Evolutionary conservation across 2,797 vertebrate genomes (phyloP).

Genomic region (Chrysocyon brachyurus): DNA sequence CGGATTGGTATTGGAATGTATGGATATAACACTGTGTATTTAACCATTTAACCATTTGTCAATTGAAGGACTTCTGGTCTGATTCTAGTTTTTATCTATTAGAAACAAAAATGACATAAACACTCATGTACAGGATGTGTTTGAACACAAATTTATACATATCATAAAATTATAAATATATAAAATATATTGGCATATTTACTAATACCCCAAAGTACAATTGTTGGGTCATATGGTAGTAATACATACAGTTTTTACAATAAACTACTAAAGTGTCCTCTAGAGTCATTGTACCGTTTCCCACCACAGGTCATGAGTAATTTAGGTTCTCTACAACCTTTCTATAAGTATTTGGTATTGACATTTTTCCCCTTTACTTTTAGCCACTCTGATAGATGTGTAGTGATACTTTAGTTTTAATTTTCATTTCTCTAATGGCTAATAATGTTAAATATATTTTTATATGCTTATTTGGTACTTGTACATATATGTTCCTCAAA

Average conservation of each 20-base stretch:
- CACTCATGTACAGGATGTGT: background rate
- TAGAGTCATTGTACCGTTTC: background rate
- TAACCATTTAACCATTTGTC: background rate
- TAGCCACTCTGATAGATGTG: background rate
- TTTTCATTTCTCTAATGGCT: background rate
- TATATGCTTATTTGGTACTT: background rate
- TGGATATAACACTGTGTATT: background rate
- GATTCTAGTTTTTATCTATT: background rate
- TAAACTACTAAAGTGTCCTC: background rate
- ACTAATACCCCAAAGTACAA: background rate
- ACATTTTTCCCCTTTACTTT: background rate
- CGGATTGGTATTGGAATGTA: background rate
- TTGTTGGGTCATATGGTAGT: background rate
- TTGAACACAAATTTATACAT: background rate
- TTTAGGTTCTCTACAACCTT: background rate
- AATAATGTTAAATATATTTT: background rate
- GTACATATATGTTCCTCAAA: background rate
- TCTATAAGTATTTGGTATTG: background rate
- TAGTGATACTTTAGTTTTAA: background rate
- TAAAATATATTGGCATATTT: background rate
- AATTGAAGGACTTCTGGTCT: background rate
- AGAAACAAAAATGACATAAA: background rate
- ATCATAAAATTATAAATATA: too few relatives aligned
- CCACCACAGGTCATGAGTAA: rapidly evolving
- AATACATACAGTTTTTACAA: background rate